phyloP scores from a whole-genome alignment of 2,888 invertebrate genomes.

The Lasius platythorax region DNA sequence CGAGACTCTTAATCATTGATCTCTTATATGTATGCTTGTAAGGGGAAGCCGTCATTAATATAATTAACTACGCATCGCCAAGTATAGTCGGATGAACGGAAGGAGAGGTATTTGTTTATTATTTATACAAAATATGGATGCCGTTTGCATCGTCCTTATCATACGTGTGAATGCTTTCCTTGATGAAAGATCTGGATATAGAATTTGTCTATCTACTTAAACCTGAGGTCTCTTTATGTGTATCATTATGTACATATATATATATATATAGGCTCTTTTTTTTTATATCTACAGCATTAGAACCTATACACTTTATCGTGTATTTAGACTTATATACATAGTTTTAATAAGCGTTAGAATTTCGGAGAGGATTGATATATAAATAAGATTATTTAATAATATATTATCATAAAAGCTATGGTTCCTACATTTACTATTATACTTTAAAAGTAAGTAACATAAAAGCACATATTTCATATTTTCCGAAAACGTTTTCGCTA shows the following conservation, averaged over 20 bases:
- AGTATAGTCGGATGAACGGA: slow-evolving; percentile 56
- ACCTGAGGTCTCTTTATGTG: slow-evolving; percentile 39
- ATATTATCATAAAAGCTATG: background rate
- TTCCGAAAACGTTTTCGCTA: background rate
- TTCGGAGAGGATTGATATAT: slow-evolving; percentile 48
- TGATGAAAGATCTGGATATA: slow-evolving; percentile 50
- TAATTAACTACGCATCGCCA: background rate
- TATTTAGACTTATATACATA: slow-evolving; percentile 30
- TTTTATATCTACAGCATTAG: slow-evolving; percentile 54
- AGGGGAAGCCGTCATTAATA: slow-evolving; percentile 4
- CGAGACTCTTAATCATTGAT: background rate
- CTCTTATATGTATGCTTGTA: background rate
- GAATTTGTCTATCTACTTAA: slow-evolving; percentile 48
- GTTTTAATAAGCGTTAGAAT: slow-evolving; percentile 57
- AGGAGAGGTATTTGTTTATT: slow-evolving; percentile 64
- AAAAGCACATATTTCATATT: background rate
- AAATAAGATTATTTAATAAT: slow-evolving; percentile 53
- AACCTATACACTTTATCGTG: slow-evolving; percentile 44
- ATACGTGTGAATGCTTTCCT: slow-evolving; percentile 48
- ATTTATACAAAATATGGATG: slow-evolving; percentile 70
- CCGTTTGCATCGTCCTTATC: slow-evolving; percentile 55
- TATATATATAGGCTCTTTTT: slow-evolving; percentile 59
- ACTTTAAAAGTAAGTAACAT: background rate
- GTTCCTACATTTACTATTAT: background rate
- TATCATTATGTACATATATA: slow-evolving; percentile 39